These are phyloP conservation scores for Tribolium castaneum DNA, from an alignment of 1,140 invertebrate species.

Conservation along the genomic window DNA sequence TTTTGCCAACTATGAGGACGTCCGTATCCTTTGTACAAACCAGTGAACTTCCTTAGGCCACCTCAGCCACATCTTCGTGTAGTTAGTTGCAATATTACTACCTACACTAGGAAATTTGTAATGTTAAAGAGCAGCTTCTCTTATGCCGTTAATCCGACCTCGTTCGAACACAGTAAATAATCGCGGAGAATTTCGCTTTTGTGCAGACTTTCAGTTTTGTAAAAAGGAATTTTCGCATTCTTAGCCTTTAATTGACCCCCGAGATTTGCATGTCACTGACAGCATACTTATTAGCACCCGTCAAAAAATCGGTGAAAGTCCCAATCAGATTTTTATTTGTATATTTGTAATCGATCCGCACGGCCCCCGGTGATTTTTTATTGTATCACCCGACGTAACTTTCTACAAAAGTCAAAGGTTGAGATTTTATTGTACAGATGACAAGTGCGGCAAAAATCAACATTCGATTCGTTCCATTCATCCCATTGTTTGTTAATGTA, in stretches of 20 bases:
- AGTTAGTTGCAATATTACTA: not conserved
- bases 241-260: not conserved
- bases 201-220: not conserved
- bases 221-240: not conserved
- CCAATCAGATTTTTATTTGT: not conserved
- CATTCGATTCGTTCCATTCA: constrained; percentile 14
- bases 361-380: not conserved
- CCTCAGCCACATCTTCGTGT: not conserved
- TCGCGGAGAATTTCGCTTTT: not conserved
- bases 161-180: not conserved
- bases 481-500: constrained; percentile 20
- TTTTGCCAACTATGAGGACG: not conserved
- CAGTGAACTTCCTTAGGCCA: not conserved
- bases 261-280: not conserved
- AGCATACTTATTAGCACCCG: not conserved
- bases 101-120: not conserved
- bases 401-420: constrained; percentile 12
- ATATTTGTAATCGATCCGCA: constrained; percentile 12
- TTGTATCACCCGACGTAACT: not conserved
- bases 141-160: not conserved
- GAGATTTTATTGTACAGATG: not conserved
- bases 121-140: not conserved
- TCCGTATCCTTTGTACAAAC: not conserved
- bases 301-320: constrained; percentile 10
- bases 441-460: constrained; percentile 14